Evolutionary conservation across 2,797 vertebrate species (phyloP).

Genomic region (Gymnothorax reevesii): DNA sequence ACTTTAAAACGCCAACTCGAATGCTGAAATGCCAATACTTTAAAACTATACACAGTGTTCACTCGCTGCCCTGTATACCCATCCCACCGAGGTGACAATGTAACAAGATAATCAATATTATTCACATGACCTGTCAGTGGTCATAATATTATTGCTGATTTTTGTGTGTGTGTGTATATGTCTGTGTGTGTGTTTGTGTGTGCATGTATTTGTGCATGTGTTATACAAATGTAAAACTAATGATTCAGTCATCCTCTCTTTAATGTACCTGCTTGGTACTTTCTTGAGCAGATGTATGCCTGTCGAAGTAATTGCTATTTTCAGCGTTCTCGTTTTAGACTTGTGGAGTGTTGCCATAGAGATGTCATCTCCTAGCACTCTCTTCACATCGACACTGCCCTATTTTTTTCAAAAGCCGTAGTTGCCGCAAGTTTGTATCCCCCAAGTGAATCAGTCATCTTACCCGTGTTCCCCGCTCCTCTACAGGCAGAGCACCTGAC

Average conservation of each 20-base stretch:
- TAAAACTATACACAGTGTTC: too few relatives aligned
- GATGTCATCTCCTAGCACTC: neutral
- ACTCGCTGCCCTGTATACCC: too few relatives aligned
- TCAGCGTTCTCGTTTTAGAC: neutral
- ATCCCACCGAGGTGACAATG: too few relatives aligned
- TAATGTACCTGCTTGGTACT: neutral
- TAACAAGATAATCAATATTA: too few relatives aligned
- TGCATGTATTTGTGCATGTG: too few relatives aligned
- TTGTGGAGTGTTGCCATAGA: conserved; percentile 11
- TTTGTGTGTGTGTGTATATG: too few relatives aligned
- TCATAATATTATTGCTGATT: too few relatives aligned
- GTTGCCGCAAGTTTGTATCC: neutral
- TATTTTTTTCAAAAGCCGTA: neutral
- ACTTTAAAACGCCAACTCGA: neutral
- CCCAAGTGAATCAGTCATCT: neutral
- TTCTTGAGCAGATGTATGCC: neutral
- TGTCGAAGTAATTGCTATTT: neutral
- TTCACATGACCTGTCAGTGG: too few relatives aligned
- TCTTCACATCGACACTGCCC: neutral
- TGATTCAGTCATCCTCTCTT: neutral
- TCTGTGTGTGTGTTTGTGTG: too few relatives aligned
- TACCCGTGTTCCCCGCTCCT: neutral
- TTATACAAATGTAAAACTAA: neutral
- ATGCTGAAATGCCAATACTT: too few relatives aligned
- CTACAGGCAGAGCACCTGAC: conserved; percentile 91